Evolutionary conservation across 2,888 invertebrate species (phyloP).

Genomic region (Zootermopsis nevadensis): DNA sequence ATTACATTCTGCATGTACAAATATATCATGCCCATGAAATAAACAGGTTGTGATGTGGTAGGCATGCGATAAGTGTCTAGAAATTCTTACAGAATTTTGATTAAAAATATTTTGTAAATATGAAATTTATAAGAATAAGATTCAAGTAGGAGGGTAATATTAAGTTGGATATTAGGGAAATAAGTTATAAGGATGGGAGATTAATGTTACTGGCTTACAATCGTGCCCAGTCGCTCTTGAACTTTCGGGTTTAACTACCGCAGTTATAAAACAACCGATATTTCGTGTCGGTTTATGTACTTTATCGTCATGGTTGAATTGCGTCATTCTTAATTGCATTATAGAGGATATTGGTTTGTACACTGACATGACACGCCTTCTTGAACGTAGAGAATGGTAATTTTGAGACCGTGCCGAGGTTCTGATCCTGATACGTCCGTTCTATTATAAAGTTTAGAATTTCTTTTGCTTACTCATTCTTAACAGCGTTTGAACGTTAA

Average conservation of each 20-base stretch:
- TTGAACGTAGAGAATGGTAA: slow-evolving; percentile 9
- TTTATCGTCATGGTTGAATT: slow-evolving; percentile 29
- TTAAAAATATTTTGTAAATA: too few relatives aligned
- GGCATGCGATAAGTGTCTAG: too few relatives aligned
- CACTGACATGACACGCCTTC: neutral
- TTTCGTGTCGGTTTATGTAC: slow-evolving; percentile 9
- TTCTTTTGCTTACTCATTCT: neutral
- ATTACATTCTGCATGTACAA: too few relatives aligned
- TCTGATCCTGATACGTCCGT: slow-evolving; percentile 15
- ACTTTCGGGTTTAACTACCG: neutral
- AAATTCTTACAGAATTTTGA: too few relatives aligned
- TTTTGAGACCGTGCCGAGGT: slow-evolving; percentile 18
- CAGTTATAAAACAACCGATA: neutral
- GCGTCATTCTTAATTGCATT: slow-evolving; percentile 21
- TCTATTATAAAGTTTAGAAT: neutral
- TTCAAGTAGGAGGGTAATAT: too few relatives aligned
- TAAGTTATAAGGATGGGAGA: too few relatives aligned
- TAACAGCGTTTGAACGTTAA: slow-evolving; percentile 1
- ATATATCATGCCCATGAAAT: too few relatives aligned
- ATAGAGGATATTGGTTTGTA: slow-evolving; percentile 18
- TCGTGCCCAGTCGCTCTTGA: neutral
- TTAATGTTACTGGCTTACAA: too few relatives aligned
- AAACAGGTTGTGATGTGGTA: too few relatives aligned
- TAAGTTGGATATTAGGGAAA: too few relatives aligned
- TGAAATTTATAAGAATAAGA: too few relatives aligned